Conservation (phyloP, 1,140 invertebrate species). For the Nomia melanderi region DNA sequence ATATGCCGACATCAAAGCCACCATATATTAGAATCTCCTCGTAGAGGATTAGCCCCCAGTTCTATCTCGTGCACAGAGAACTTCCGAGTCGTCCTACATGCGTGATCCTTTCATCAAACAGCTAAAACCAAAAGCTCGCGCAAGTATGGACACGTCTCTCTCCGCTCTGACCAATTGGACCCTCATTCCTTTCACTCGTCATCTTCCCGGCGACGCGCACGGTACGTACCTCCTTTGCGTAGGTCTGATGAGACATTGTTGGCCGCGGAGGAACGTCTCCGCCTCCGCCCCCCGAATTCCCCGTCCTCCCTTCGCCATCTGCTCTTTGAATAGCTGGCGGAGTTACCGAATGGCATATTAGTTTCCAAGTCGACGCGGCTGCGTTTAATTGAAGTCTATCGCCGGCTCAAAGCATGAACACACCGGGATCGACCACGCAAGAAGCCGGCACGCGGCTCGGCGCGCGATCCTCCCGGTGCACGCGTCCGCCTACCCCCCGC, state of each 20-base stretch:
- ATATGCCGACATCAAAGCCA: no score
- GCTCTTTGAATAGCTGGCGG: conserved; percentile 50
- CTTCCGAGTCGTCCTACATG: no score
- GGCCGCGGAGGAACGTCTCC: neutral
- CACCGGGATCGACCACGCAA: conserved; percentile 18
- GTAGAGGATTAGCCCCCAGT: no score
- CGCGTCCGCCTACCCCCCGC: neutral
- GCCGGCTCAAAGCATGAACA: conserved; percentile 60
- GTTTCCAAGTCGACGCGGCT: conserved; percentile 55
- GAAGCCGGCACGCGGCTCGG: conserved; percentile 30
- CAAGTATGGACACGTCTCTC: no score
- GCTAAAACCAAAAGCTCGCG: no score
- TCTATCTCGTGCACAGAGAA: no score
- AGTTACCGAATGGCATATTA: conserved; percentile 63
- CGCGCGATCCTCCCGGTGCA: neutral
- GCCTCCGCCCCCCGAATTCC: neutral
- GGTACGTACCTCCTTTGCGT: neutral
- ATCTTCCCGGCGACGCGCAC: no score
- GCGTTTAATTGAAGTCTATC: conserved; percentile 67
- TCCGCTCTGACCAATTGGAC: no score
- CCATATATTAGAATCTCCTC: no score
- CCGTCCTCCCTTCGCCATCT: neutral
- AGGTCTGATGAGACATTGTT: neutral
- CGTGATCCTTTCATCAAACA: no score
- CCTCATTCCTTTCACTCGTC: no score